Percentiles rank a stretch among this genome's conserved stretches.
Conservation (phyloP, 2,113 vertebrate genomes). For the Anthoscopus minutus region DNA sequence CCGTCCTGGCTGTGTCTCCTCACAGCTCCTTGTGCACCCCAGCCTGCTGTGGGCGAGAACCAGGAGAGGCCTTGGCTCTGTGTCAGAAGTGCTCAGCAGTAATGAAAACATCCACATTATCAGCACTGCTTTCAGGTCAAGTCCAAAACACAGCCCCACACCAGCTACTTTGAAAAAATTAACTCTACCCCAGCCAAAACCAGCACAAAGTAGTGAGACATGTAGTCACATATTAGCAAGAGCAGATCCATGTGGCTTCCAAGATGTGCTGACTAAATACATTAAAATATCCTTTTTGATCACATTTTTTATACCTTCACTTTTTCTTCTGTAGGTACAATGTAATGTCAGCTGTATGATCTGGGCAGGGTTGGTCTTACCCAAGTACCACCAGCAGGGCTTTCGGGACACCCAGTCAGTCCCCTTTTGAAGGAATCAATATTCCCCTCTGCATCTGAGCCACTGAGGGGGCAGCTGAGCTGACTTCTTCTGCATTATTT, state of each 20-base stretch:
- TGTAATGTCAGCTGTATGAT: not conserved
- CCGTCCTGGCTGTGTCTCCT: not conserved
- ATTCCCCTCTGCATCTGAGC: not conserved
- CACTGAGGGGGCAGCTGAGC: not conserved
- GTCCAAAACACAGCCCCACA: not conserved
- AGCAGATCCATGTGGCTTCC: not conserved
- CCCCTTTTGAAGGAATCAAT: not conserved
- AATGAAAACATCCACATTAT: rapidly evolving
- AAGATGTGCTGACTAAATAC: not conserved
- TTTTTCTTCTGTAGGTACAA: not conserved
- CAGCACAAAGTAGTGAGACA: not conserved
- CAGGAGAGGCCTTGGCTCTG: not conserved
- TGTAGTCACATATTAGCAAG: not conserved
- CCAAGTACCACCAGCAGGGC: not conserved
- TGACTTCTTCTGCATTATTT: not conserved
- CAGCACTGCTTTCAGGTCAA: not conserved
- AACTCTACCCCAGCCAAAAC: not conserved
- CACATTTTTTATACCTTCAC: not conserved
- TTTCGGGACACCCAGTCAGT: not conserved
- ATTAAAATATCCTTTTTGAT: not conserved
- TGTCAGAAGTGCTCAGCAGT: not conserved
- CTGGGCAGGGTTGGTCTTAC: not conserved
- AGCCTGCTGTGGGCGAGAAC: not conserved
- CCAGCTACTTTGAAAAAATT: not conserved
- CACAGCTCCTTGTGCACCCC: not conserved